phyloP scores from a whole-genome alignment of 2,888 invertebrate genomes.

The Mimas tiliae region DNA sequence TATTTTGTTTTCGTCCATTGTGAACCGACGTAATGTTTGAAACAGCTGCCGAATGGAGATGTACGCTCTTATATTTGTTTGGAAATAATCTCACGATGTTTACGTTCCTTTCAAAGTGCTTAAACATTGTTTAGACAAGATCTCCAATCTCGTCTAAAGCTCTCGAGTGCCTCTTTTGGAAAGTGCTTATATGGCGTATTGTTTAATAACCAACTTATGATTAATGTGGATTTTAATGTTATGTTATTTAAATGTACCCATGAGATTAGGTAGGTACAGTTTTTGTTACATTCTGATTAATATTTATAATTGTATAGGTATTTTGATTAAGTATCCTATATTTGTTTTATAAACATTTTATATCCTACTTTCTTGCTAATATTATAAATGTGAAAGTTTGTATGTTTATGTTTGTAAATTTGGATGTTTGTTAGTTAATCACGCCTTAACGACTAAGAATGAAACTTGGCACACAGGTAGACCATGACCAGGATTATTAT shows the following conservation, averaged over 20 bases:
- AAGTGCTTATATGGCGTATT: constrained; percentile 39
- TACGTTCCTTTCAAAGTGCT: constrained; percentile 44
- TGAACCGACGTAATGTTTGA: constrained; percentile 31
- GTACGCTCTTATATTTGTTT: constrained; percentile 37
- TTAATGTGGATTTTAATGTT: constrained; percentile 1
- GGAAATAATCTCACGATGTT: constrained; percentile 45
- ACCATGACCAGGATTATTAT: too few species aligned
- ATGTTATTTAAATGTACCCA: constrained; percentile 2
- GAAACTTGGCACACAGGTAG: too few species aligned
- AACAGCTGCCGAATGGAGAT: constrained; percentile 40
- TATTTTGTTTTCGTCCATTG: constrained; percentile 12
- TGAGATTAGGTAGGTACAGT: background rate
- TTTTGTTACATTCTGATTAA: too few species aligned
- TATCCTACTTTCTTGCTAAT: too few species aligned
- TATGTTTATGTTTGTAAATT: too few species aligned
- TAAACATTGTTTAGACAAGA: constrained; percentile 44
- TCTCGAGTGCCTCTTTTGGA: constrained; percentile 45
- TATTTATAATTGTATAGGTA: too few species aligned
- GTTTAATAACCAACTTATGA: constrained; percentile 34
- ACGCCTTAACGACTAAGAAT: too few species aligned
- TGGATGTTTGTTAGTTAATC: too few species aligned
- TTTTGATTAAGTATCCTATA: too few species aligned
- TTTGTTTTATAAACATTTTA: too few species aligned
- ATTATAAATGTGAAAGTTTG: too few species aligned
- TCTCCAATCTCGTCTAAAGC: constrained; percentile 38